Evolutionary conservation across 2,888 invertebrate species (phyloP).

Genomic region (Nomada ruficornis): DNA sequence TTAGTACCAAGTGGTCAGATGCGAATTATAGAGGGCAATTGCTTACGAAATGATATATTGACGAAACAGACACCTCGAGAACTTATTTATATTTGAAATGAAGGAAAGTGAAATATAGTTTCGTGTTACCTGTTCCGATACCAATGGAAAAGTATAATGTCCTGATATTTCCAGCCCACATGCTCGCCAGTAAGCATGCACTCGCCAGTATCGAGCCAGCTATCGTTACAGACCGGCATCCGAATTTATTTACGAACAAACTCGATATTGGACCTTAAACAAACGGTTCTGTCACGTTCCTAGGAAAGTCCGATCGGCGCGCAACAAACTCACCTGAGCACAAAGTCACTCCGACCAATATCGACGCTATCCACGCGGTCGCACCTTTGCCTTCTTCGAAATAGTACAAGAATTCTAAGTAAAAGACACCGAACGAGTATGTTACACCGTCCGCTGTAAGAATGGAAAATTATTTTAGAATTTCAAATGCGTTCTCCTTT

Average conservation of each 20-base stretch:
- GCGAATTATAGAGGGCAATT: no score
- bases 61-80: no score
- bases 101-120: not conserved
- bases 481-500: not conserved
- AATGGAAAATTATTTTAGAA: conserved; percentile 10
- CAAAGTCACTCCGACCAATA: conserved; percentile 97
- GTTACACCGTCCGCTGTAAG: conserved; percentile 98
- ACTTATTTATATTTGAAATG: no score
- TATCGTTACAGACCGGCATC: conserved; percentile 96
- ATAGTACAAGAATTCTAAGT: conserved; percentile 93
- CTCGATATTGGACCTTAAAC: conserved; percentile 96
- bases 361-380: conserved; percentile 97
- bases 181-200: conserved; percentile 91
- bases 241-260: conserved; percentile 97
- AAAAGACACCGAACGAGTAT: conserved; percentile 98
- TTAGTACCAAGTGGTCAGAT: no score
- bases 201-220: conserved; percentile 93
- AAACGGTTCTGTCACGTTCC: not conserved
- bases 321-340: conserved; percentile 90
- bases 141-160: conserved; percentile 97
- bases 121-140: conserved; percentile 89
- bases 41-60: no score
- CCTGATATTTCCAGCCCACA: conserved; percentile 92
- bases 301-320: not conserved
- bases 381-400: conserved; percentile 94